Percentiles rank a stretch among this genome's conserved stretches.
These are phyloP conservation scores for Micrasema longulum DNA, from an alignment of 1,140 invertebrate species.

Conservation along the genomic window DNA sequence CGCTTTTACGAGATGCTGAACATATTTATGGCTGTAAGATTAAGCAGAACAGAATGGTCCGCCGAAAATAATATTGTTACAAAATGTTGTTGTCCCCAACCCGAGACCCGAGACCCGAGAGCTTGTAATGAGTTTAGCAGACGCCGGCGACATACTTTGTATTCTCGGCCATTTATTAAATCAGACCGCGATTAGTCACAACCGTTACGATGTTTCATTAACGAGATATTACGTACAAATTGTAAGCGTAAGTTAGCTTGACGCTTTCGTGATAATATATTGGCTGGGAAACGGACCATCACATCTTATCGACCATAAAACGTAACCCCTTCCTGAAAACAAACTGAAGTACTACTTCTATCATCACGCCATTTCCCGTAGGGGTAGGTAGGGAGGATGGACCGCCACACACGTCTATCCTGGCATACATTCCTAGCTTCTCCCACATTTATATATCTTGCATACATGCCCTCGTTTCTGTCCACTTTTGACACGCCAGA, in stretches of 20 bases:
- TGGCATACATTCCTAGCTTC: no score
- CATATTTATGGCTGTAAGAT: conserved; percentile 15
- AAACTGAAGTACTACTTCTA: no score
- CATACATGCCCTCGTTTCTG: no score
- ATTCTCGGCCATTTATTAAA: conserved; percentile 26
- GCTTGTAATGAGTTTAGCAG: conserved; percentile 16
- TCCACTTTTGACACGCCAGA: no score
- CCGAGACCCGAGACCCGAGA: background rate
- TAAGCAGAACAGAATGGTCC: background rate
- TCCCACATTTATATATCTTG: no score
- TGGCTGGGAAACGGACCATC: no score
- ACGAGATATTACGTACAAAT: conserved; percentile 9
- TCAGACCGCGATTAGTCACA: conserved; percentile 25
- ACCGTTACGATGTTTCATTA: conserved; percentile 17
- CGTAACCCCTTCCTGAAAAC: no score
- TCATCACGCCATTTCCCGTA: no score
- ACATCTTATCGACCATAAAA: background rate
- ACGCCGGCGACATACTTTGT: background rate
- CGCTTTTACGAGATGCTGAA: conserved; percentile 4
- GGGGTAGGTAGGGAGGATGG: no score
- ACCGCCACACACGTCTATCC: no score
- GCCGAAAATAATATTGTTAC: conserved; percentile 14
- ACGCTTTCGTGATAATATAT: no score
- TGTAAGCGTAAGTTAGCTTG: conserved; percentile 1
- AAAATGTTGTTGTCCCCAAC: conserved; percentile 5